Evolutionary conservation across 2,113 vertebrate species (phyloP).

Genomic region (Ifrita kowaldi): DNA sequence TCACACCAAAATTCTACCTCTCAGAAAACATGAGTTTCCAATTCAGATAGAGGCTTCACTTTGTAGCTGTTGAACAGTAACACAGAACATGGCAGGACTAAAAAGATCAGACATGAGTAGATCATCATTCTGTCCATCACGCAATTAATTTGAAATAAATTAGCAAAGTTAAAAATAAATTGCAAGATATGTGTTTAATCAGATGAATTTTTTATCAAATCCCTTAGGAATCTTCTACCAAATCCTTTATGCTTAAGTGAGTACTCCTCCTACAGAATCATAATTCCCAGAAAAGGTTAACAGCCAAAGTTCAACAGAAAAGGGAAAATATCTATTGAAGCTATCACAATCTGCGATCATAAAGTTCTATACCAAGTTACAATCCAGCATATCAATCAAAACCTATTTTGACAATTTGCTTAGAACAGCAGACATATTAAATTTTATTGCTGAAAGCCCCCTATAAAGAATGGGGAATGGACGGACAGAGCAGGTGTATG

Average conservation of each 20-base stretch:
- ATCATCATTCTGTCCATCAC: not conserved
- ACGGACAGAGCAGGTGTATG: not conserved
- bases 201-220: not conserved
- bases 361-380: not conserved
- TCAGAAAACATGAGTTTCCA: not conserved
- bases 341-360: not conserved
- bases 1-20: not conserved
- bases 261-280: not conserved
- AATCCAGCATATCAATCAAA: not conserved
- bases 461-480: not conserved
- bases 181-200: fast-evolving
- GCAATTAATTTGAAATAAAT: not conserved
- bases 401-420: not conserved
- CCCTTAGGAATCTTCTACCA: not conserved
- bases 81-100: not conserved
- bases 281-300: not conserved
- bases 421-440: not conserved
- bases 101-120: not conserved
- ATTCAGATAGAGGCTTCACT: not conserved
- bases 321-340: not conserved
- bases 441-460: not conserved
- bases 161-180: not conserved
- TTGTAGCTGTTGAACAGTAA: not conserved
- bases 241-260: not conserved
- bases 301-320: not conserved